Base-by-base conservation (phyloP, 2,797 vertebrate species). In the Gobionotothen gibberifrons region DNA sequence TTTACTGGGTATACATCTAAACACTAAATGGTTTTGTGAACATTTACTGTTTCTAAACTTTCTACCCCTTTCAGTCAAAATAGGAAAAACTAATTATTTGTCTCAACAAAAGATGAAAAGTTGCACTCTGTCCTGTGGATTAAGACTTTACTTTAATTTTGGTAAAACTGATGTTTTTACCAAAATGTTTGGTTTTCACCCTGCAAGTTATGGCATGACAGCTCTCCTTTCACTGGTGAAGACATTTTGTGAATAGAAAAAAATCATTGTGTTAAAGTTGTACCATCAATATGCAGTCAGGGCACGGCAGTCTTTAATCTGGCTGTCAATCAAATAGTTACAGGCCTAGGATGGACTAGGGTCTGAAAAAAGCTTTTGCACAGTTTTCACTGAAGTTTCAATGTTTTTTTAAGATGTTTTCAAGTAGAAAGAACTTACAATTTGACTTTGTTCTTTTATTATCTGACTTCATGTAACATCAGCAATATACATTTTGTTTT, bases 321-420 rank as follows among this genome's bases (percentile, higher is more conserved):
- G 52, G 22, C 13, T n/a, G 42, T 59, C 8, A 10, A 36, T 36
- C 7, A 72, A 64, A 58, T 22, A 70, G 26, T 54, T 3, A 3
- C 51, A 43, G 64, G 21, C 15, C 2, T 15, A 13, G 11, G 48
- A 21, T n/a, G 36, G 44, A 43, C 9, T 36, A 36, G 32, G 32
- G 32, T 36, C 32, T 36, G 32, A 7, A 36, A 9, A 36, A 36
- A 36, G 8, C 32, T 36, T 36, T 36, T 36, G 32, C 32, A 36
- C 32, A 36, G 32, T 36, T 36, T 36, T 36, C 32, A 36, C 32
- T 36, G 32, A 36, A 36, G 32, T 36, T 36, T 36, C 42, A 48
- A 16, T 40, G 32, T 63, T 43, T 63, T 43, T 36, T 53, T 4
- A 3, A 68, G 47, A 58, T 46, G 14, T 59, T 59, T 57, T 22